A percentile compares a stretch with the other conserved stretches of the same genome.
Evolutionary conservation across 2,888 invertebrate genomes (phyloP).

Genomic region (Tipula helvola): DNA sequence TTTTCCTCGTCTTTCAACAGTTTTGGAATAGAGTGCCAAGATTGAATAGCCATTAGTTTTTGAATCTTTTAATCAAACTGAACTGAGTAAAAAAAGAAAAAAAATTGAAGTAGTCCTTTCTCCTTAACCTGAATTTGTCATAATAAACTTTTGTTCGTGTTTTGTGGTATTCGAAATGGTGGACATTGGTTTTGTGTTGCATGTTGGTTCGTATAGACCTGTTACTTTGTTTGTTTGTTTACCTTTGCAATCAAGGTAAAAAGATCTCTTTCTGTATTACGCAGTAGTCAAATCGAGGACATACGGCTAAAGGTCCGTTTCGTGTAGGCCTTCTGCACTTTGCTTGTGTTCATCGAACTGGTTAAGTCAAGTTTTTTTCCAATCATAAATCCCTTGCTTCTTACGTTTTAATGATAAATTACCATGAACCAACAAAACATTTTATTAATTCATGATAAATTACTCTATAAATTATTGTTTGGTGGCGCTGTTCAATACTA

Average conservation of each 20-base stretch:
- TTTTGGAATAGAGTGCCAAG: too few relatives aligned
- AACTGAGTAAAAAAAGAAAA: background rate
- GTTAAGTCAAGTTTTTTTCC: background rate
- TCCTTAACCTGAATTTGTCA: background rate
- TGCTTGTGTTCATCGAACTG: background rate
- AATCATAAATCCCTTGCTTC: too few relatives aligned
- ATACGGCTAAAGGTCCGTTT: background rate
- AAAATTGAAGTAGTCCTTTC: background rate
- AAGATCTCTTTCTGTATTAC: too few relatives aligned
- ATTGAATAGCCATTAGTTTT: too few relatives aligned
- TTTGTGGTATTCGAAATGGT: background rate
- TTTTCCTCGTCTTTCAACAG: too few relatives aligned
- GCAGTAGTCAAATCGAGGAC: too few relatives aligned
- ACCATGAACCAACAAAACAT: too few relatives aligned
- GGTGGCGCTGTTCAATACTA: background rate
- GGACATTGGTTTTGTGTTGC: background rate
- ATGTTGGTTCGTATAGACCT: background rate
- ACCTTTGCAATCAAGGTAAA: background rate
- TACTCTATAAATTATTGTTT: background rate
- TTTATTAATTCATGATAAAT: too few relatives aligned
- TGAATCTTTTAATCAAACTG: too few relatives aligned
- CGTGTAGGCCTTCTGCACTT: background rate
- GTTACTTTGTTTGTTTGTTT: too few relatives aligned
- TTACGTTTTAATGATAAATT: too few relatives aligned
- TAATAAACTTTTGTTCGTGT: background rate